Base-by-base conservation (phyloP, 2,888 invertebrate genomes). In the Scaptomyza caliginosa region DNA sequence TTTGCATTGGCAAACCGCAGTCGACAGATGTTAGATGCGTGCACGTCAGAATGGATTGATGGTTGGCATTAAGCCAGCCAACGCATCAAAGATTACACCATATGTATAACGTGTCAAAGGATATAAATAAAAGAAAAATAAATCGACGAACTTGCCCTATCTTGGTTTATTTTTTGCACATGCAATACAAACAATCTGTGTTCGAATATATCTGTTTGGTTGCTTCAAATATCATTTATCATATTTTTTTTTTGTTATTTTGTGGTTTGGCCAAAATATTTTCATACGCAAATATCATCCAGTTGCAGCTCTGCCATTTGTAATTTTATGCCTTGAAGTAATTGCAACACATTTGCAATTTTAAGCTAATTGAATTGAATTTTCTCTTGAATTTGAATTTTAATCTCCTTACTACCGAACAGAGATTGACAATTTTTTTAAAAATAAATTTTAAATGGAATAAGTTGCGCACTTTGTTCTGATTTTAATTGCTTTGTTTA, bases 401-500 rank as follows among this genome's bases (percentile, higher is more conserved):
- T 7, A 1, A 28, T 17, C 8, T 17, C 23, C 26, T 10, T 26
- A 52, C 19, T 50, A 17, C 10, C 21, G 4, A 32, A 13, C 8
- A 42, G n/a, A 42, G 8, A 26, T 42, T 43, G 23, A 16, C n/a
- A 30, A 6, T 43, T 52, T 23, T 17, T 30, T 32, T 23, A 16
- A 19, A 46, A 59, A 39, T 30, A 32, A 32, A 7, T 19, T 38
- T 16, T 13, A 21, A 48, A 28, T 17, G 17, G 11, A 17, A 59
- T 30, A 28, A 24, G 13, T 8, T 21, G 11, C 10, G n/a, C 39
- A 46, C 16, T 19, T 62, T 54, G 19, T 4, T 21, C 6, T 26
- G 8, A 38, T 51, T 62, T 59, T 46, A 77, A 77, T 72, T 81
- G 60, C 43, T 62, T 75, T 72, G 34, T 34, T 57, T 21, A 65